A percentile compares a stretch with the other conserved stretches of the same genome.
Conservation (phyloP, 2,888 invertebrate species). For the Dynastes maya region DNA sequence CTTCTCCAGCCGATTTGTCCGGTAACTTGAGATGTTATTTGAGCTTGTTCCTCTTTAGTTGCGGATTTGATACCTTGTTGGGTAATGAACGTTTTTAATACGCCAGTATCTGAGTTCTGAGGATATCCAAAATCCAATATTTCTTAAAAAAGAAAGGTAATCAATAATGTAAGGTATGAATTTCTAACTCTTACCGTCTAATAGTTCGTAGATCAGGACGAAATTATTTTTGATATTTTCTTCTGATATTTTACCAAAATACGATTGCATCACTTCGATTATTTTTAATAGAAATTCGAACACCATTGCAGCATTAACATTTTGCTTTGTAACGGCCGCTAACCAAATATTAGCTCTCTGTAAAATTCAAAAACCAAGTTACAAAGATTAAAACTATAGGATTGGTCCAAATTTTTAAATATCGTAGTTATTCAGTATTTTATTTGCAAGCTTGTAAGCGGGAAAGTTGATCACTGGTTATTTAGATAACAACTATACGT, state of each 20-base stretch:
- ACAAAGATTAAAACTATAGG: no score
- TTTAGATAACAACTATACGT: no score
- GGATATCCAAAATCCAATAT: constrained; percentile 99
- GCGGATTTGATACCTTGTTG: constrained; percentile 99
- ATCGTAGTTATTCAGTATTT: no score
- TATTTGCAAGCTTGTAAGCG: no score
- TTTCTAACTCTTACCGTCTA: constrained; percentile 83
- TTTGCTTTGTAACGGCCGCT: constrained; percentile 99
- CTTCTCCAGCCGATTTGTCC: constrained; percentile 99
- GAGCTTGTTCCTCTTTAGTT: constrained; percentile 99
- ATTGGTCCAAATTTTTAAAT: no score
- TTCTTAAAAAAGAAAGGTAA: constrained; percentile 75
- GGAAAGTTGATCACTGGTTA: no score
- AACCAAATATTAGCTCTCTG: constrained; percentile 99
- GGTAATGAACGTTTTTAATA: constrained; percentile 98
- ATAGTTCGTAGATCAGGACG: constrained; percentile 97
- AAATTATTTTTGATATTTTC: constrained; percentile 99
- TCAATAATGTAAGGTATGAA: neutral
- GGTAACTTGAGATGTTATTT: constrained; percentile 97
- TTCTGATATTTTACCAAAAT: constrained; percentile 99
- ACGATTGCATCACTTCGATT: constrained; percentile 99
- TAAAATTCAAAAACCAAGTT: constrained; percentile 54
- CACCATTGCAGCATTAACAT: constrained; percentile 99
- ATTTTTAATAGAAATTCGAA: constrained; percentile 99
- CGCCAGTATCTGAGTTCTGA: constrained; percentile 99